These are phyloP conservation scores for Fundulus diaphanus DNA, from an alignment of 2,797 vertebrate species.

Conservation along the genomic window DNA sequence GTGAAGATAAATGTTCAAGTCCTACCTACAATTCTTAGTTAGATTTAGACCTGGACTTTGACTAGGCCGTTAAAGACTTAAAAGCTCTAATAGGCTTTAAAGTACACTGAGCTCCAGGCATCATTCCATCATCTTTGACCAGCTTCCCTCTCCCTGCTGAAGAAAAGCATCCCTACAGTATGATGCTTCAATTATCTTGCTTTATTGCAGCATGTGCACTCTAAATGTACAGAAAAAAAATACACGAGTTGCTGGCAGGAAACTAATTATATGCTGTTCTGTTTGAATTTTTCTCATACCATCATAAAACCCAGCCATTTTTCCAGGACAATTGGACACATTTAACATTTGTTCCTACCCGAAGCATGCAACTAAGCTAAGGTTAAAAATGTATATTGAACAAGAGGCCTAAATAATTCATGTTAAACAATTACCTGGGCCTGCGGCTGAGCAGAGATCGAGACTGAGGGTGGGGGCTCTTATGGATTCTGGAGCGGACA, in stretches of 20 bases:
- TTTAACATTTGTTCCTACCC: slow-evolving; percentile 26
- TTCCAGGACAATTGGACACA: slow-evolving; percentile 1
- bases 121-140: not conserved
- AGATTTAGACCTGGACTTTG: not conserved
- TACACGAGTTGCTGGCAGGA: not conserved
- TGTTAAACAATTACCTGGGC: slow-evolving; percentile 85
- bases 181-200: not conserved
- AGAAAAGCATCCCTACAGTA: not conserved
- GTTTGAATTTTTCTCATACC: not conserved
- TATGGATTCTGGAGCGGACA: slow-evolving; percentile 86
- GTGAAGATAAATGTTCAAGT: not conserved
- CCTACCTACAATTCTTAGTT: not conserved
- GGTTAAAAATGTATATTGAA: slow-evolving; percentile 33
- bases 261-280: slow-evolving; percentile 5
- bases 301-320: slow-evolving; percentile 10
- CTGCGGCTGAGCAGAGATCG: slow-evolving; percentile 89
- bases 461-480: slow-evolving; percentile 85
- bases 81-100: no score
- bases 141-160: not conserved
- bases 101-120: not conserved
- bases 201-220: not conserved
- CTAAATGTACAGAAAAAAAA: not conserved
- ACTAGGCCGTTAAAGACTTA: not conserved
- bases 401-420: slow-evolving; percentile 37
- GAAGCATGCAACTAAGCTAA: slow-evolving; percentile 22